These are phyloP conservation scores for Centropristis striata DNA, from an alignment of 2,113 vertebrate genomes.

Conservation along the genomic window DNA sequence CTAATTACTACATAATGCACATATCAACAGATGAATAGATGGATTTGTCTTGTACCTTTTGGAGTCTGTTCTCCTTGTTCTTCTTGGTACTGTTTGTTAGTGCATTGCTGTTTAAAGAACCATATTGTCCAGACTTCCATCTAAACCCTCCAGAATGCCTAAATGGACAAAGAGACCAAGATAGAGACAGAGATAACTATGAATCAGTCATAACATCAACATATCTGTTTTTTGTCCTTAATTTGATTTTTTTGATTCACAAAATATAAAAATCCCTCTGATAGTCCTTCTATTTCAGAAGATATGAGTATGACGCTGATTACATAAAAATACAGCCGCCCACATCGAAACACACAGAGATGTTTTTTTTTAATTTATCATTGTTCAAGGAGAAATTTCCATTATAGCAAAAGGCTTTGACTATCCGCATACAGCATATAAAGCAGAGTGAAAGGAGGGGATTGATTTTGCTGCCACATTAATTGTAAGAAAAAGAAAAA, in stretches of 20 bases:
- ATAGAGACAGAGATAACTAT: background rate
- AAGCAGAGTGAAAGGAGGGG: conserved; percentile 3
- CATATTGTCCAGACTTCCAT: conserved; percentile 88
- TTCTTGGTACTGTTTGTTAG: conserved; percentile 63
- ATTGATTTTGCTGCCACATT: background rate
- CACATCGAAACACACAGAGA: too few species aligned
- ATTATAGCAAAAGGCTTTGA: background rate
- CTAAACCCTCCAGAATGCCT: conserved; percentile 85
- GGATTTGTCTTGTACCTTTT: conserved; percentile 83
- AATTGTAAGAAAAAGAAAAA: background rate
- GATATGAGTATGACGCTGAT: background rate
- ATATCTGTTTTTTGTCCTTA: background rate
- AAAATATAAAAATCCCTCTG: background rate
- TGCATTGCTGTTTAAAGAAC: conserved; percentile 60
- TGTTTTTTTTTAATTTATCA: background rate
- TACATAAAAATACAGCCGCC: background rate
- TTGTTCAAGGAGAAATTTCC: background rate
- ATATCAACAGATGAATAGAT: background rate
- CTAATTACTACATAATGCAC: background rate
- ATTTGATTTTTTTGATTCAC: background rate
- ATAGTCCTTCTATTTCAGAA: background rate
- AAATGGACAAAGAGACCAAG: conserved; percentile 9
- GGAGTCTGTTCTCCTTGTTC: conserved; percentile 79
- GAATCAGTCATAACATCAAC: conserved; percentile 5
- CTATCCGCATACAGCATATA: background rate